Evolutionary conservation across 2,113 vertebrate species (phyloP), one percentile per base, ranked within the genome.

Genomic region (Embiotoca jacksoni): DNA sequence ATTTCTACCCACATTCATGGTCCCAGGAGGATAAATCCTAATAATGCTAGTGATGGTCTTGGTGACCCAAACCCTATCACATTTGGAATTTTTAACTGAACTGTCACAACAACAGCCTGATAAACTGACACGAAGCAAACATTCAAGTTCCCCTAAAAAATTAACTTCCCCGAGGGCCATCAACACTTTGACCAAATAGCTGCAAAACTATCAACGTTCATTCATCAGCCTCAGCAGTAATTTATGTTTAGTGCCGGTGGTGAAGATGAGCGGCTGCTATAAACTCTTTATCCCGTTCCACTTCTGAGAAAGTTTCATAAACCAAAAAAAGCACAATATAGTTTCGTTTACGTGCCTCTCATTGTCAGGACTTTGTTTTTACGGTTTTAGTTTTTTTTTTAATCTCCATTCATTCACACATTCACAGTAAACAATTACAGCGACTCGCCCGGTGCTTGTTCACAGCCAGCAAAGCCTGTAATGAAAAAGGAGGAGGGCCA

Each of bases 401-500:
- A 9, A 10, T 32, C 55, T 60, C 36, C 59, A 35, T 3, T 1
- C 41, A 75, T 69, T 85, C 87, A 78, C 74, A 78, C 68, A 71
- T 63, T 52, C 57, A 75, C 64, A 57, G 44, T 69, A 75, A 83
- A 81, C 80, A 89, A 84, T 75, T 39, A 55, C 64, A 14, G 10
- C 63, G 44, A 74, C 50, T 66, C 31, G n/a, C 57, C 39, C 3
- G n/a, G 67, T 63, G 59, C 77, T 75, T 79, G 78, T 92, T 88
- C 83, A 80, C 77, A 83, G 62, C 72, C 72, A 78, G 53, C 62
- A 52, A 78, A 78, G 83, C 72, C 23, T 55, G 11, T 83, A 85
- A 82, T 85, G 65, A 82, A 57, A 63, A 64, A 68, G 49, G 39
- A 65, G 4, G 13, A 56, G 50, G 59, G 71, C 81, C 80, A 87